These are phyloP conservation scores for Parochlus steinenii DNA, from an alignment of 2,888 invertebrate species.

Conservation along the genomic window DNA sequence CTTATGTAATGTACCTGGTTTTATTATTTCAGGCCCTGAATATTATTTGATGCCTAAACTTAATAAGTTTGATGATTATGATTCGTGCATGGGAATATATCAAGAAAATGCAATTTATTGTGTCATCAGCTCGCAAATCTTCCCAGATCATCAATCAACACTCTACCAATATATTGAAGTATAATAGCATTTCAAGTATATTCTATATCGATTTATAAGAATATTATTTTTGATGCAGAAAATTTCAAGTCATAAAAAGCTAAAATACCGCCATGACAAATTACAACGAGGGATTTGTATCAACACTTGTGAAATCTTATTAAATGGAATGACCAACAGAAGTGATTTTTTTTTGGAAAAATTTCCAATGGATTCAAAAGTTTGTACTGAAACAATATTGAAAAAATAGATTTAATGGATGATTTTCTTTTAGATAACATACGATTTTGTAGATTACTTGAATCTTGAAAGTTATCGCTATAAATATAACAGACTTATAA, in stretches of 20 bases:
- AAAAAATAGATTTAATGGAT: background rate
- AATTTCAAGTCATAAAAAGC: slow-evolving; percentile 2
- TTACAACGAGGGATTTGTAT: slow-evolving; percentile 6
- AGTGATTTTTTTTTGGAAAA: background rate
- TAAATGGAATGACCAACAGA: background rate
- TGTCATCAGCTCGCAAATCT: no score
- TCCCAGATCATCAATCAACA: no score
- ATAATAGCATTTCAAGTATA: no score
- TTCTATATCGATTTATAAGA: no score
- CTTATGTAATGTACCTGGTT: no score
- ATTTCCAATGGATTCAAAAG: slow-evolving; percentile 2
- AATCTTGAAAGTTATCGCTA: slow-evolving; percentile 1
- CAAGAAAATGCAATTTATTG: no score
- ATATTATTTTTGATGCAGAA: no score
- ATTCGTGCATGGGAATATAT: no score
- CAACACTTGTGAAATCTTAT: background rate
- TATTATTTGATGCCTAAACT: no score
- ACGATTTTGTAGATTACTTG: background rate
- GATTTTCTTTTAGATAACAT: slow-evolving; percentile 3
- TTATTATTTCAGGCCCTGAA: no score
- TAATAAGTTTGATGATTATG: no score
- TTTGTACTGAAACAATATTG: background rate
- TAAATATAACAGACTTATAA: background rate
- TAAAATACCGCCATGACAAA: slow-evolving; percentile 5
- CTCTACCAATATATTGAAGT: no score